These are phyloP conservation scores for Caenorhabditis drosophilae DNA, from an alignment of 2,888 invertebrate species.

Conservation along the genomic window DNA sequence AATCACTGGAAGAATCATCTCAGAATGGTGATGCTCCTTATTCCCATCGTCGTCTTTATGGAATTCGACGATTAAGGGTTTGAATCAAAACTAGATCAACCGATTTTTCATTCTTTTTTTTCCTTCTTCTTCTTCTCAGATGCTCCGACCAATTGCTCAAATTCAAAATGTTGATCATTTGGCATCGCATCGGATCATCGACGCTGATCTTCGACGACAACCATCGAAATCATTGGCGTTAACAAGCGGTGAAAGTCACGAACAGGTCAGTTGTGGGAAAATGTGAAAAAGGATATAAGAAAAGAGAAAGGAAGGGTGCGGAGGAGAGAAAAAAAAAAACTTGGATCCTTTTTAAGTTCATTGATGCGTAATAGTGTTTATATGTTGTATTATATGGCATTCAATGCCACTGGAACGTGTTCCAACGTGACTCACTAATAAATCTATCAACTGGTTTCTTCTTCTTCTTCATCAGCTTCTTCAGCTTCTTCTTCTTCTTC, in stretches of 20 bases:
- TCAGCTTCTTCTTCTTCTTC: too few relatives aligned
- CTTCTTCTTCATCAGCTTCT: too few relatives aligned
- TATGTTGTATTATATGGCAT: background rate
- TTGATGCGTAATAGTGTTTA: background rate
- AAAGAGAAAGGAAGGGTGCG: background rate
- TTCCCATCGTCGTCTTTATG: conserved; percentile 47
- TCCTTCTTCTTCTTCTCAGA: too few relatives aligned
- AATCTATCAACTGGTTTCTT: too few relatives aligned
- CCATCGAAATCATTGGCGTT: conserved; percentile 14
- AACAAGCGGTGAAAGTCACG: conserved; percentile 32
- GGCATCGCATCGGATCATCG: conserved; percentile 23
- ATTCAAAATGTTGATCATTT: conserved; percentile 27
- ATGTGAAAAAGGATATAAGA: background rate
- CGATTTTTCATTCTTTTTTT: background rate
- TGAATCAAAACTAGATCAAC: background rate
- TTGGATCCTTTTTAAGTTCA: background rate
- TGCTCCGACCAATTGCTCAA: conserved; percentile 36
- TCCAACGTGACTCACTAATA: too few relatives aligned
- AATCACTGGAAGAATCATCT: too few relatives aligned
- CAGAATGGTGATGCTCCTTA: conserved; percentile 40
- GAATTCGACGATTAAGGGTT: conserved; percentile 48
- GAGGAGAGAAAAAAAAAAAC: background rate
- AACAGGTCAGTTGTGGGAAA: conserved; percentile 20
- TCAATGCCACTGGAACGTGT: background rate
- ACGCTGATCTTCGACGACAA: conserved; percentile 37